phyloP scores from a whole-genome alignment of 2,888 invertebrate species.

The Rapana venosa region DNA sequence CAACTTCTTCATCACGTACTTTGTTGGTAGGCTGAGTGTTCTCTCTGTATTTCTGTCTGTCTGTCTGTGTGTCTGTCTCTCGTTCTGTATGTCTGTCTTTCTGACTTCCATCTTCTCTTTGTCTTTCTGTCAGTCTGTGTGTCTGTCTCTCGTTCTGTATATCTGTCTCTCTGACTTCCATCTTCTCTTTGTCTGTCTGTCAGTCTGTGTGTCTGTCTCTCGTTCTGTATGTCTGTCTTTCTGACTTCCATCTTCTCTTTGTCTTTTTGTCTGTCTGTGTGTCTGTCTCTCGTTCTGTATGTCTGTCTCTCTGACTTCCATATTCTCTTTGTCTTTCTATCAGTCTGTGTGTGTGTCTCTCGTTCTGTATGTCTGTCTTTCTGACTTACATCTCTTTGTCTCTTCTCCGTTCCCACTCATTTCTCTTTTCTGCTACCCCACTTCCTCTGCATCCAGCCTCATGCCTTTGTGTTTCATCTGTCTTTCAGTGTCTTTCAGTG shows the following conservation, averaged over 20 bases:
- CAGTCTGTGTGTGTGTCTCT: neutral
- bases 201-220: neutral
- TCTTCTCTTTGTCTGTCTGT: neutral
- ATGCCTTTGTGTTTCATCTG: too few species aligned
- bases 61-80: neutral
- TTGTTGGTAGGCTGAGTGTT: neutral
- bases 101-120: too few species aligned
- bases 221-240: neutral
- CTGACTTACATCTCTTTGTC: neutral
- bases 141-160: neutral
- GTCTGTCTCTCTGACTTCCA: neutral
- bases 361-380: neutral
- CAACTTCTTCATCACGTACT: constrained; percentile 20
- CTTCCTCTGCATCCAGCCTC: too few species aligned
- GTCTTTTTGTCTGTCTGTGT: neutral
- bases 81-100: neutral
- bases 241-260: too few species aligned
- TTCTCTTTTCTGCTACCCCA: too few species aligned
- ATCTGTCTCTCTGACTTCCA: neutral
- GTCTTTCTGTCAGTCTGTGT: neutral
- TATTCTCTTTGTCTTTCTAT: neutral
- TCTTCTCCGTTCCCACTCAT: too few species aligned
- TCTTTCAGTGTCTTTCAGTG: too few species aligned
- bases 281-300: neutral
- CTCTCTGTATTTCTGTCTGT: neutral